phyloP scores from a whole-genome alignment of 2,113 vertebrate genomes.

The Amia ocellicauda region DNA sequence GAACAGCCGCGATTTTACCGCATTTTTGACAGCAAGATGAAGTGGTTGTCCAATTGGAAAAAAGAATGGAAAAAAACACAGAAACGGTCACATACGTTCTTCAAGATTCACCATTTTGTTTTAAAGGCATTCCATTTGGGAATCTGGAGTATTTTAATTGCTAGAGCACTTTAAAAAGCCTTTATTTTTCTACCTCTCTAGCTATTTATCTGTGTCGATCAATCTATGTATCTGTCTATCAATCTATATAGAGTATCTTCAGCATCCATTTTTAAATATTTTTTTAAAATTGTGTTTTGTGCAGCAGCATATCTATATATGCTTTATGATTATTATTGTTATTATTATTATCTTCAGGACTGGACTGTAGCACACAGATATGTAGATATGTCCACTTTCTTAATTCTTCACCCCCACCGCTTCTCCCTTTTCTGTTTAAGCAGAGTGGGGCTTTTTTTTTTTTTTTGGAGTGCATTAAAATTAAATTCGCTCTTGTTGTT shows the following conservation, averaged over 20 bases:
- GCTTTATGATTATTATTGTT: neutral
- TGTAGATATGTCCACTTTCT: constrained; percentile 54
- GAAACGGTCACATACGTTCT: constrained; percentile 71
- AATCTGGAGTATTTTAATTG: constrained; percentile 50
- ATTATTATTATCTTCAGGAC: constrained; percentile 49
- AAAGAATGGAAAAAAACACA: no score
- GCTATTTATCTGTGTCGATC: neutral
- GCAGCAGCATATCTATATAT: neutral
- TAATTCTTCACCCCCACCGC: constrained; percentile 46
- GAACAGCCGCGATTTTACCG: constrained; percentile 64
- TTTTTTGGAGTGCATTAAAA: constrained; percentile 69
- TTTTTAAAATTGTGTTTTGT: neutral
- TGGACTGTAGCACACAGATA: constrained; percentile 44
- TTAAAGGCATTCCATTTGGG: constrained; percentile 57
- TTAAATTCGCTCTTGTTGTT: constrained; percentile 77
- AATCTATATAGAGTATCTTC: constrained; percentile 5
- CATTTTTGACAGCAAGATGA: constrained; percentile 74
- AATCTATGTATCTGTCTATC: neutral
- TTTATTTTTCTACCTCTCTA: no score
- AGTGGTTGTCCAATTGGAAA: constrained; percentile 77
- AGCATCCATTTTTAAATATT: neutral
- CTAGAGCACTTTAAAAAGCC: constrained; percentile 37
- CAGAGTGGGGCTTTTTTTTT: constrained; percentile 46
- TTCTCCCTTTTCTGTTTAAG: constrained; percentile 51
- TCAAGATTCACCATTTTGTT: constrained; percentile 49